Conservation (phyloP, 2,888 invertebrate species). For the Lasius fuliginosus region DNA sequence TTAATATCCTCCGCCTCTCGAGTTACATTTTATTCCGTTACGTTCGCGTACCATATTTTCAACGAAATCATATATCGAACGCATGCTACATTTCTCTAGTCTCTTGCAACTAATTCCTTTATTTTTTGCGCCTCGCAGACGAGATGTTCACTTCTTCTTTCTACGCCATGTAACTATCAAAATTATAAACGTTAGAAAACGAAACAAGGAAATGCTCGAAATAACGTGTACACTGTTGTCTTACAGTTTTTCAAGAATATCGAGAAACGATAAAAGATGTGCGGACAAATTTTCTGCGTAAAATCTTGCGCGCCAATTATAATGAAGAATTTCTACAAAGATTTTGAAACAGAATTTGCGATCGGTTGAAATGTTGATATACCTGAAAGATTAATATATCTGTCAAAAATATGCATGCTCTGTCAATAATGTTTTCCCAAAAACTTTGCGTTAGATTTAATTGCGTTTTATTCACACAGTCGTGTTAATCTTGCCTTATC, state of each 20-base stretch:
- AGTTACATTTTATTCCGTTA: slow-evolving; percentile 47
- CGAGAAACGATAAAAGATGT: neutral
- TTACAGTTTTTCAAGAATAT: neutral
- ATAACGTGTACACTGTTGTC: slow-evolving; percentile 2
- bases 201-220: neutral
- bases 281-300: neutral
- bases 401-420: neutral
- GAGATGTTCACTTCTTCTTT: slow-evolving; percentile 9
- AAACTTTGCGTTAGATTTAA: slow-evolving; percentile 12
- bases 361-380: slow-evolving; percentile 7
- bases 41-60: slow-evolving; percentile 33
- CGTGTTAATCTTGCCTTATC: slow-evolving; percentile 35
- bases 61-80: neutral
- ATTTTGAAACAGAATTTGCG: slow-evolving; percentile 7
- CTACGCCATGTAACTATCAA: neutral
- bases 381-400: neutral
- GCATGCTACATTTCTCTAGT: neutral
- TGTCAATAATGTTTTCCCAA: slow-evolving; percentile 8
- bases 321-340: neutral
- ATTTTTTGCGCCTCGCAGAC: slow-evolving; percentile 23
- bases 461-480: neutral
- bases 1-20: slow-evolving; percentile 43
- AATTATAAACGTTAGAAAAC: neutral
- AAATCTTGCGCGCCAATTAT: neutral
- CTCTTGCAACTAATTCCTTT: slow-evolving; percentile 3